Evolutionary conservation across 2,113 vertebrate genomes (phyloP).

Genomic region (Crotalus tigris): DNA sequence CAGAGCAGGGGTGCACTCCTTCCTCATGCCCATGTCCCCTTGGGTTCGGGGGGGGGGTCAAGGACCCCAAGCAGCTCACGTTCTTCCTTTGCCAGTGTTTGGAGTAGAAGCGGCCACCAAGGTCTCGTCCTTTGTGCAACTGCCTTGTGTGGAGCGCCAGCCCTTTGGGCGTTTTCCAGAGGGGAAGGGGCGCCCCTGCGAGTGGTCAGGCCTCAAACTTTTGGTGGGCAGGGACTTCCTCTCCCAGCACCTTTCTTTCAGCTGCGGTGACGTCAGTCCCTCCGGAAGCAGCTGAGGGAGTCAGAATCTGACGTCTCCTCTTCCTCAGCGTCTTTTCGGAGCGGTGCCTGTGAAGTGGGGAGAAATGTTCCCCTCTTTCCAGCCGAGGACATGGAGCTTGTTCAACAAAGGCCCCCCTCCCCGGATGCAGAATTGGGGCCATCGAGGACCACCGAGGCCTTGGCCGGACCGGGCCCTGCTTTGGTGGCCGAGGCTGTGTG

Average conservation of each 20-base stretch:
- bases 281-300: not conserved
- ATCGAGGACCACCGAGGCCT: accelerated
- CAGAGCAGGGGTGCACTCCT: not conserved
- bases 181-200: no score
- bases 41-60: no score
- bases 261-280: conserved; percentile 5
- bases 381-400: no score
- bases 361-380: not conserved
- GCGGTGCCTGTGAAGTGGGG: not conserved
- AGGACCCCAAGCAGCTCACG: not conserved
- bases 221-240: not conserved
- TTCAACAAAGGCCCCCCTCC: not conserved
- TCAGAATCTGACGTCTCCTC: not conserved
- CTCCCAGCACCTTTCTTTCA: not conserved
- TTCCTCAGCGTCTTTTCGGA: not conserved
- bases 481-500: not conserved
- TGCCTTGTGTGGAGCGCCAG: no score
- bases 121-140: not conserved
- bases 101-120: no score
- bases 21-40: not conserved
- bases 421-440: not conserved
- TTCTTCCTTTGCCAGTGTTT: not conserved
- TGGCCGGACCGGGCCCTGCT: not conserved
- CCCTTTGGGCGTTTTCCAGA: no score
- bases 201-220: no score